phyloP scores from a whole-genome alignment of 2,888 invertebrate genomes.

The Ophion costatus region DNA sequence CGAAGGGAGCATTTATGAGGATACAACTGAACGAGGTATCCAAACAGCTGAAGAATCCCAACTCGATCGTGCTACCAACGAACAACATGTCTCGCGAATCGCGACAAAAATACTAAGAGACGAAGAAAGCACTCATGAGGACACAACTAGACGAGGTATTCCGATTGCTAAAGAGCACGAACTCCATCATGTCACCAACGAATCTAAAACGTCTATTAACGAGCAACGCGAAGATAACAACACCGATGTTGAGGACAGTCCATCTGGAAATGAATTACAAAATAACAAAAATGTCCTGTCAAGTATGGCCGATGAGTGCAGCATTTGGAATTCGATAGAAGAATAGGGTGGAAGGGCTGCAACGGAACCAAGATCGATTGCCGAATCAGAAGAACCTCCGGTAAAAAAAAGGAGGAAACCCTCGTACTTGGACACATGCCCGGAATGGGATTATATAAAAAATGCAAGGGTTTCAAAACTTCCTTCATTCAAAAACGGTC shows the following conservation, averaged over 20 bases:
- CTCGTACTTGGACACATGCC: conserved; percentile 57
- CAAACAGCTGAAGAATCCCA: too few relatives aligned
- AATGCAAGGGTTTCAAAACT: conserved; percentile 37
- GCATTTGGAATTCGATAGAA: conserved; percentile 52
- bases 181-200: too few relatives aligned
- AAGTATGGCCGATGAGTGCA: conserved; percentile 21
- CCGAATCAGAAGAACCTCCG: conserved; percentile 24
- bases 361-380: conserved; percentile 2
- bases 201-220: too few relatives aligned
- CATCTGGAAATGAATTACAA: neutral
- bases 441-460: conserved; percentile 62
- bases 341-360: conserved; percentile 54
- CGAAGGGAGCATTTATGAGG: too few relatives aligned
- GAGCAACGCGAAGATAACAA: too few relatives aligned
- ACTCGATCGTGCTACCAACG: too few relatives aligned
- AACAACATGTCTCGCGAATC: too few relatives aligned
- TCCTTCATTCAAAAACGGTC: conserved; percentile 54
- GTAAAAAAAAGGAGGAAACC: conserved; percentile 44
- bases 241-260: neutral
- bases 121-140: too few relatives aligned
- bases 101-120: too few relatives aligned
- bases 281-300: conserved; percentile 9
- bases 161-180: too few relatives aligned
- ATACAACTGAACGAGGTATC: too few relatives aligned
- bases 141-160: too few relatives aligned